Evolutionary conservation across 2,797 vertebrate species (phyloP), one percentile per base, ranked within the genome.

Genomic region (Pipistrellus nathusii): DNA sequence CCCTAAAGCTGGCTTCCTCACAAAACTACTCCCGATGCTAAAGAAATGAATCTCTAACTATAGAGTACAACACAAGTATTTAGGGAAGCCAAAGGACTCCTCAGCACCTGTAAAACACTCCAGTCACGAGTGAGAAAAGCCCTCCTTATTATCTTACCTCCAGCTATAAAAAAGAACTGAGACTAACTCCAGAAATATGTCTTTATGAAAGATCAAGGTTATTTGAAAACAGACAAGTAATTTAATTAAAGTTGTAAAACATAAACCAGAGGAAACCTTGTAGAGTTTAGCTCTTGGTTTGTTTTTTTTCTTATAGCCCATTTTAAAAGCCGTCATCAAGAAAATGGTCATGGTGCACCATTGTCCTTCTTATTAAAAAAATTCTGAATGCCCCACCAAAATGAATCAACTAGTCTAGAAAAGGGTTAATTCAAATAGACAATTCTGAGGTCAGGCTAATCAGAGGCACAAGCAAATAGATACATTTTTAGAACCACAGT

Each of bases 321-420:
- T 21, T 72, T 96, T 32, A 72, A 96, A 94, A 46, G 11, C 59
- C 94, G 30, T 86, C 10, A 84, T 72, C 35, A 92, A 57, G 71
- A 85, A 86, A 92, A 69, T 23, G 3, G 18, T 64, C 14, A 30
- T 18, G 44, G 20, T 41, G 0, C 30, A 30, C 80, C 76, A 51
- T 12, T 76, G 48, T 64, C 35, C 81, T 83, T 85, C 55, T 30
- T 69, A 23, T 57, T 55, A 41, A 90, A 89, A 66, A 94, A 86
- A 93, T 8, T 11, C 30, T 41, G 6, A 71, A 72, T 84, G 5
- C 17, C 35, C 10, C n/a, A 71, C 18, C 14, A 68, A 92, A 92
- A 48, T 83, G 2, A 92, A 91, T 82, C n/a, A 55, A 12, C 41
- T 62, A 30, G 2, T 68, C 71, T n/a, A 69, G 15, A 82, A 88